A percentile compares a stretch with the other conserved stretches of the same genome.
These are phyloP conservation scores for Tetropium fuscum DNA, from an alignment of 2,888 invertebrate species.

Conservation along the genomic window DNA sequence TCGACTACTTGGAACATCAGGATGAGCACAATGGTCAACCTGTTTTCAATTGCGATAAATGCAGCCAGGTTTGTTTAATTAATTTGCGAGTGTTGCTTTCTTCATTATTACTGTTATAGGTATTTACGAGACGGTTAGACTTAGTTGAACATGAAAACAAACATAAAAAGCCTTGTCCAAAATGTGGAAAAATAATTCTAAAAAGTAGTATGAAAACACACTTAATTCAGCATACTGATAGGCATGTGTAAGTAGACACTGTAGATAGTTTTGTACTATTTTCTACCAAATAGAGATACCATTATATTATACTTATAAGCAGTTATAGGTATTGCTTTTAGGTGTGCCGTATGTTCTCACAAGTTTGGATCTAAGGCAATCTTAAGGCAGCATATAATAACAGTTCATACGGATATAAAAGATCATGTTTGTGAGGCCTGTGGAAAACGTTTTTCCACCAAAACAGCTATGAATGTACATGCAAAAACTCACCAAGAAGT, in stretches of 20 bases:
- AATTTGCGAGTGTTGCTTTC: not conserved
- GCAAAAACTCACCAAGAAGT: constrained; percentile 54
- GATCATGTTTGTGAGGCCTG: constrained; percentile 56
- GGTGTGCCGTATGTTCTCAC: constrained; percentile 51
- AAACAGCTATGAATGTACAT: constrained; percentile 53
- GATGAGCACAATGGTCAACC: constrained; percentile 49
- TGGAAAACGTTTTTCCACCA: constrained; percentile 55
- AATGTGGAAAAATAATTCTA: constrained; percentile 52
- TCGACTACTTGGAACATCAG: constrained; percentile 56
- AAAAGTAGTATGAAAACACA: constrained; percentile 54
- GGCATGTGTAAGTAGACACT: constrained; percentile 44
- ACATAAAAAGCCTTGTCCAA: constrained; percentile 51
- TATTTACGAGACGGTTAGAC: constrained; percentile 47
- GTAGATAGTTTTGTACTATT: not conserved
- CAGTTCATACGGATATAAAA: constrained; percentile 55
- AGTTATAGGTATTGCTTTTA: constrained; percentile 27
- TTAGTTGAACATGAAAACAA: constrained; percentile 52
- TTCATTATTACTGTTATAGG: constrained; percentile 34
- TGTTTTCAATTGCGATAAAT: constrained; percentile 55
- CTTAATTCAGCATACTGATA: constrained; percentile 52
- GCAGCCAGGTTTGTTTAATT: constrained; percentile 40
- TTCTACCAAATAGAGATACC: not conserved
- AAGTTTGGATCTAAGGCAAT: constrained; percentile 53
- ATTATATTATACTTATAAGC: too few relatives aligned
- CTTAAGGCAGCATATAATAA: constrained; percentile 52